A percentile compares a stretch with the other conserved stretches of the same genome.
Conservation (phyloP, 2,113 vertebrate genomes). For the Amphiprion ocellaris region DNA sequence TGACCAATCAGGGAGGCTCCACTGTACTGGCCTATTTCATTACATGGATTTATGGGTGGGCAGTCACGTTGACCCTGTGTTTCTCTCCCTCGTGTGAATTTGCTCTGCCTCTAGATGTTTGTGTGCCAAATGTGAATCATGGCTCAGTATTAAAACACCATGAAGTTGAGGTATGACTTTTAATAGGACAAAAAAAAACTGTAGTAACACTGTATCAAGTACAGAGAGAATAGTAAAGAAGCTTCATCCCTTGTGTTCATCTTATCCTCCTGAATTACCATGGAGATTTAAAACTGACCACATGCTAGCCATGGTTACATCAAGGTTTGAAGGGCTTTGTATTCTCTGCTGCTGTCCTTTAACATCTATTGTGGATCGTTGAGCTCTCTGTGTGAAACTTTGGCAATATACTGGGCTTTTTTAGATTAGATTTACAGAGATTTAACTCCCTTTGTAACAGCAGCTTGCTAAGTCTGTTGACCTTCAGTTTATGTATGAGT, state of each 20-base stretch:
- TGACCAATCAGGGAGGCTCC: conserved; percentile 51
- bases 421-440: conserved; percentile 60
- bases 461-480: conserved; percentile 51
- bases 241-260: conserved; percentile 6
- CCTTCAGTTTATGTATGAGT: conserved; percentile 61
- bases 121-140: conserved; percentile 2
- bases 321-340: conserved; percentile 54
- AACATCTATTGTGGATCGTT: conserved; percentile 36
- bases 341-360: conserved; percentile 51
- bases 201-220: neutral
- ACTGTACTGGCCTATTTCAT: conserved; percentile 52
- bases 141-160: neutral
- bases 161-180: neutral
- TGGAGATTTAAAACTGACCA: conserved; percentile 48
- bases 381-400: conserved; percentile 59
- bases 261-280: conserved; percentile 45
- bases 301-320: conserved; percentile 46
- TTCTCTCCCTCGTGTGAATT: conserved; percentile 38
- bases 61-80: conserved; percentile 43
- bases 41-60: conserved; percentile 56
- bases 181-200: neutral
- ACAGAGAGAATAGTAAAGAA: neutral
- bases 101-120: conserved; percentile 22
- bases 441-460: conserved; percentile 48
- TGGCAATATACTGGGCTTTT: conserved; percentile 48